phyloP scores from a whole-genome alignment of 1,140 invertebrate species.

The Meloidogyne floridensis region DNA sequence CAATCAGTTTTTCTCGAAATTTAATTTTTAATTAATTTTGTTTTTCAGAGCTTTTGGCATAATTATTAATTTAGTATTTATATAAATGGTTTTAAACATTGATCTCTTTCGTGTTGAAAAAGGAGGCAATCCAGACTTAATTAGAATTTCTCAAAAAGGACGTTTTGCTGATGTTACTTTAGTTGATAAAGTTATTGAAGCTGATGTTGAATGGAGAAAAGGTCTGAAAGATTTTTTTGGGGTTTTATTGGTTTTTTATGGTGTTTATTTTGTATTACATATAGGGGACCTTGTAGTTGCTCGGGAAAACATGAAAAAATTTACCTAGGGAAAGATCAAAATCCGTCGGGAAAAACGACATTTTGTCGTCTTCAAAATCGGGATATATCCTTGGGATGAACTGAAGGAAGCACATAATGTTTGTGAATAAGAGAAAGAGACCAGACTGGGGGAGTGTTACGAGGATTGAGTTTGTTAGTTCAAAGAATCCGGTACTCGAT shows the following conservation, averaged over 20 bases:
- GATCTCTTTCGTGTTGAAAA: conserved; percentile 94
- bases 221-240: conserved; percentile 62
- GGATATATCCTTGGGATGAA: too few species aligned
- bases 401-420: not conserved
- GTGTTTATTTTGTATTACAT: too few species aligned
- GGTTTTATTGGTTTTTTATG: too few species aligned
- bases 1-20: not conserved
- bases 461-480: too few species aligned
- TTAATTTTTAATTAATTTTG: not conserved
- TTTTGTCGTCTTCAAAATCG: not conserved
- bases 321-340: too few species aligned
- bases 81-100: conserved; percentile 90
- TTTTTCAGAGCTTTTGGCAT: conserved; percentile 7
- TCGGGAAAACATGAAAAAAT: too few species aligned
- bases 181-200: conserved; percentile 86
- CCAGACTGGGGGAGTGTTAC: too few species aligned
- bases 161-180: conserved; percentile 88
- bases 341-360: too few species aligned
- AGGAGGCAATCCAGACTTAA: conserved; percentile 85
- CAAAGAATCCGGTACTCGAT: too few species aligned
- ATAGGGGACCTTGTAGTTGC: too few species aligned
- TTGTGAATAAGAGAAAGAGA: not conserved
- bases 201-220: conserved; percentile 87
- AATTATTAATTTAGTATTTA: not conserved
- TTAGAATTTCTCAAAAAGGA: conserved; percentile 86